Conservation (phyloP, 2,797 vertebrate genomes). For the Pipistrellus kuhlii region DNA sequence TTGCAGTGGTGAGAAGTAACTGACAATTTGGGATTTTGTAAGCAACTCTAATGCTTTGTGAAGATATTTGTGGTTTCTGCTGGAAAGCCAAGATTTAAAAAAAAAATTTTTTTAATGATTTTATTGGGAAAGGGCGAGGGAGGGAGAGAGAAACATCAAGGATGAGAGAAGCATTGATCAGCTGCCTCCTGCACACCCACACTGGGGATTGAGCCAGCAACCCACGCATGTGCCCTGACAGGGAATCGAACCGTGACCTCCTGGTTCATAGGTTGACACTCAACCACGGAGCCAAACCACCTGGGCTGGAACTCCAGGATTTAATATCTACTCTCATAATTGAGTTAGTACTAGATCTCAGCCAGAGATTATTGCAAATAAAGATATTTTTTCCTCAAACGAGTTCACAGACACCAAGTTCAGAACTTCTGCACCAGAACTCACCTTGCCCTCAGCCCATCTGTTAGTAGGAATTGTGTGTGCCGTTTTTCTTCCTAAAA, state of each 20-base stretch:
- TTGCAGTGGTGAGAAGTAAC: not conserved
- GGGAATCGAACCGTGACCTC: no score
- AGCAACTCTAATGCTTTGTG: not conserved
- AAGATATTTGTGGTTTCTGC: not conserved
- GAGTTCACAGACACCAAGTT: not conserved
- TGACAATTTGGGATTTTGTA: not conserved
- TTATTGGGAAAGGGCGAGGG: no score
- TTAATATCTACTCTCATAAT: not conserved
- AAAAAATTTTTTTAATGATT: no score
- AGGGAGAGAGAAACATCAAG: no score
- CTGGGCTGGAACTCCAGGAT: not conserved
- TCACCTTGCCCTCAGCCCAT: not conserved
- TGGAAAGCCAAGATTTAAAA: not conserved
- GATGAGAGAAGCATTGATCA: no score
- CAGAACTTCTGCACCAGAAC: not conserved
- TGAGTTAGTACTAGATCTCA: not conserved
- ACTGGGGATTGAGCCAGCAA: no score
- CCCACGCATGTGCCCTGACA: no score
- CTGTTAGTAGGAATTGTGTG: not conserved
- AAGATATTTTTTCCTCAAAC: not conserved
- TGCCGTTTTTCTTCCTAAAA: not conserved
- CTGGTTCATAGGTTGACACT: no score
- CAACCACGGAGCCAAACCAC: no score
- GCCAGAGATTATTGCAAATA: not conserved
- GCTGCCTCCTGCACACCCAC: no score